phyloP scores from a whole-genome alignment of 2,797 vertebrate genomes.

The Erithacus rubecula region DNA sequence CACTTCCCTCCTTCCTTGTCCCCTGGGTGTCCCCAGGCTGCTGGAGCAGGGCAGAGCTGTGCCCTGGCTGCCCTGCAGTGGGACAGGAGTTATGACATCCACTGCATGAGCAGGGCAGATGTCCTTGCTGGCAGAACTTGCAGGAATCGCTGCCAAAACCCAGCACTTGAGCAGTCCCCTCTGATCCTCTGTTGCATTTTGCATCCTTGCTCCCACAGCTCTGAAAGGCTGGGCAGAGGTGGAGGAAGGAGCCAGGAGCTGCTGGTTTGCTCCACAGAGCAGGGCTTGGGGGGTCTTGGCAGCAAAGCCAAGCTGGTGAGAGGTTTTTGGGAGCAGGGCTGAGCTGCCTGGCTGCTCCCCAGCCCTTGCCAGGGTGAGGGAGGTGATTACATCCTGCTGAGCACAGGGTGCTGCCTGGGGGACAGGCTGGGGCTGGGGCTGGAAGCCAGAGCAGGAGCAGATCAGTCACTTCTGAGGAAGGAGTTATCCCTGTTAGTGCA shows the following conservation, averaged over 20 bases:
- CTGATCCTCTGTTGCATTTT: not conserved
- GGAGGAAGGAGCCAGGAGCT: not conserved
- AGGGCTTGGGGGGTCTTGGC: not conserved
- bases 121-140: not conserved
- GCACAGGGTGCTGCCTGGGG: not conserved
- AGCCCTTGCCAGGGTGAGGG: not conserved
- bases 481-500: not conserved
- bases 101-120: not conserved
- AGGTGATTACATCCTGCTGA: not conserved
- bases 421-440: fast-evolving
- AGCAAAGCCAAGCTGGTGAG: slow-evolving; percentile 13
- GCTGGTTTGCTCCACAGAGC: not conserved
- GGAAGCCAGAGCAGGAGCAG: not conserved
- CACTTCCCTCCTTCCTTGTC: fast-evolving
- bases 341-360: not conserved
- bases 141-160: not conserved
- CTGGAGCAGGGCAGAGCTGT: not conserved
- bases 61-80: not conserved
- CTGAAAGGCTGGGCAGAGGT: not conserved
- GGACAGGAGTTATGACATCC: fast-evolving
- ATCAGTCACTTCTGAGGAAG: fast-evolving
- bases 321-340: not conserved
- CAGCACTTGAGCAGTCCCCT: not conserved
- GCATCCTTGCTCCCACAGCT: not conserved
- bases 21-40: fast-evolving